These are phyloP conservation scores for Pseudochirops corinnae DNA, from an alignment of 2,797 vertebrate genomes.

Conservation along the genomic window DNA sequence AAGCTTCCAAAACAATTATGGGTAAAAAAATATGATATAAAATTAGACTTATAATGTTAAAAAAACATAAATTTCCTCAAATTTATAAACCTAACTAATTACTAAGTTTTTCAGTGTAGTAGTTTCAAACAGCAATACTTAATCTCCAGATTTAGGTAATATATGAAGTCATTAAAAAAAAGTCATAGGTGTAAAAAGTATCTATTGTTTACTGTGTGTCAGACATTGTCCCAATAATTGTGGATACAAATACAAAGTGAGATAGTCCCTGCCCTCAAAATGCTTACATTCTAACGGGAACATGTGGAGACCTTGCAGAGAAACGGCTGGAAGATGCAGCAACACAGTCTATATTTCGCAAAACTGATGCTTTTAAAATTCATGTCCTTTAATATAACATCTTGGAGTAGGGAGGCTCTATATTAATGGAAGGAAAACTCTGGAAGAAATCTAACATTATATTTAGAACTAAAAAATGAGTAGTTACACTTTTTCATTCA, in stretches of 20 bases:
- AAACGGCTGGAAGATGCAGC: not conserved
- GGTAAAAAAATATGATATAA: not conserved
- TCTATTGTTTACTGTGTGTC: not conserved
- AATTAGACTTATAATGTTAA: not conserved
- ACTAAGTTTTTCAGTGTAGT: not conserved
- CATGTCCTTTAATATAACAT: not conserved
- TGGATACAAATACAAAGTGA: not conserved
- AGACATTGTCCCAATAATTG: not conserved
- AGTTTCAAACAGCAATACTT: not conserved
- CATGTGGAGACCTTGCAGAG: not conserved
- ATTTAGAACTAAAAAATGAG: not conserved
- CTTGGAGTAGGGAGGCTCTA: not conserved
- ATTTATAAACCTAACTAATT: not conserved
- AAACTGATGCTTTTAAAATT: not conserved
- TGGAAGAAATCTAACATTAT: not conserved
- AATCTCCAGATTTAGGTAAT: slow-evolving; percentile 14
- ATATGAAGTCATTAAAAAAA: not conserved
- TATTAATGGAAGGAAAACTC: not conserved
- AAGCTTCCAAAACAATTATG: not conserved
- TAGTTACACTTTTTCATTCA: not conserved
- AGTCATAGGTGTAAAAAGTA: not conserved
- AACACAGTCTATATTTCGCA: not conserved
- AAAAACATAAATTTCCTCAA: not conserved
- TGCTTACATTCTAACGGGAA: not conserved
- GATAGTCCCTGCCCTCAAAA: not conserved